These are phyloP conservation scores for Salvelinus alpinus DNA, from an alignment of 2,113 vertebrate species.

Conservation along the genomic window DNA sequence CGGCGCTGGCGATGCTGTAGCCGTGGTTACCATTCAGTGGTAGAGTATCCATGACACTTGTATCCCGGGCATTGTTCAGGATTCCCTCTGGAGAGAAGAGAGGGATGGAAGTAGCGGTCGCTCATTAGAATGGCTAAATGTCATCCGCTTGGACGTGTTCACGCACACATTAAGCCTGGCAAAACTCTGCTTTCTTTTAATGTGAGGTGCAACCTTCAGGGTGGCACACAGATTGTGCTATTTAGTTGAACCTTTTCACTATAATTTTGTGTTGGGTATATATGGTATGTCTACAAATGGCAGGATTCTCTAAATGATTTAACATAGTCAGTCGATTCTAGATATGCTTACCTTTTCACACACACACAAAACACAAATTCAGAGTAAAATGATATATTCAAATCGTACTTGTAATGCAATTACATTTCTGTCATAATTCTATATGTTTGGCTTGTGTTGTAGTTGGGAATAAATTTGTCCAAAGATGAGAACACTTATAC, in stretches of 20 bases:
- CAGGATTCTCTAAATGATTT: background rate
- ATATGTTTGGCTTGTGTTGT: background rate
- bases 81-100: constrained; percentile 90
- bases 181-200: background rate
- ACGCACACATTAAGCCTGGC: constrained; percentile 7
- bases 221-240: no score
- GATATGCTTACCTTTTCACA: constrained; percentile 51
- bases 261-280: background rate
- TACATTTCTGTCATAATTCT: background rate
- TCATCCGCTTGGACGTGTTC: constrained; percentile 24
- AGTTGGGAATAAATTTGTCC: background rate
- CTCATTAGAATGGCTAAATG: constrained; percentile 42
- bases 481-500: constrained; percentile 37
- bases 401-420: background rate
- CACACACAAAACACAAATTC: background rate
- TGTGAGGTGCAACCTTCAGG: background rate
- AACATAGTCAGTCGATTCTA: constrained; percentile 2
- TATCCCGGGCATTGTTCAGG: constrained; percentile 99
- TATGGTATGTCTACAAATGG: background rate
- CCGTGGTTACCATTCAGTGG: constrained; percentile 99
- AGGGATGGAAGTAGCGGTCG: constrained; percentile 47
- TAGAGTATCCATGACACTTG: constrained; percentile 99
- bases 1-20: constrained; percentile 93
- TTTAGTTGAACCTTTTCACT: no score
- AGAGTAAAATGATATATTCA: background rate